These are phyloP conservation scores for Diplodus sargus DNA, from an alignment of 2,797 vertebrate genomes.

Conservation along the genomic window DNA sequence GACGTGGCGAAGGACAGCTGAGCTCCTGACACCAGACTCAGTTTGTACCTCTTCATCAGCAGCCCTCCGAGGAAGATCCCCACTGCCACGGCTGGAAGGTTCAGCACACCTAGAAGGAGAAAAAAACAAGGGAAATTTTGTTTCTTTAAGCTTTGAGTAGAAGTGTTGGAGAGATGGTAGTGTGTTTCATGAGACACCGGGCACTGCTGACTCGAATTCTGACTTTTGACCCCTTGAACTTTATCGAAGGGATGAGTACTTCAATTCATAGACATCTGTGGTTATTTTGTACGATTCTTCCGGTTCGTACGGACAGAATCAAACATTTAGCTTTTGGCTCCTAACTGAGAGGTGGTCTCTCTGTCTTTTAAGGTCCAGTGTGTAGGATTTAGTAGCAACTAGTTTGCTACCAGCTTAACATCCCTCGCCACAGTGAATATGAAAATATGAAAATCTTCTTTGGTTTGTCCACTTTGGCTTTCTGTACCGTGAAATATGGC, in stretches of 20 bases:
- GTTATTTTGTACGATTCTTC: not conserved
- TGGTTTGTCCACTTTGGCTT: no score
- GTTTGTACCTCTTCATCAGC: slow-evolving; percentile 89
- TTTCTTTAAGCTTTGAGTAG: not conserved
- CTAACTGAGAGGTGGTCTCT: not conserved
- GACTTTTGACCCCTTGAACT: not conserved
- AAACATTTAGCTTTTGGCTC: not conserved
- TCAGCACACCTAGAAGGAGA: slow-evolving; percentile 81
- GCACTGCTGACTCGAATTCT: no score
- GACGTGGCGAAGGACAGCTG: slow-evolving; percentile 85
- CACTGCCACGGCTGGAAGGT: slow-evolving; percentile 85
- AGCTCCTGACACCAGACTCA: slow-evolving; percentile 86
- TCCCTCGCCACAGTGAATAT: no score
- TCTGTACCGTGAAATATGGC: no score
- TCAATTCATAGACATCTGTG: not conserved
- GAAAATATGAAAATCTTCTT: no score
- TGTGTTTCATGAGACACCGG: no score
- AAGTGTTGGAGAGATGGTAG: not conserved
- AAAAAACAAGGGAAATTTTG: not conserved
- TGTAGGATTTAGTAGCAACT: no score
- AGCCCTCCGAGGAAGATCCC: slow-evolving; percentile 89
- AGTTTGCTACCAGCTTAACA: no score
- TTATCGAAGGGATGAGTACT: not conserved
- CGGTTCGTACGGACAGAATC: not conserved
- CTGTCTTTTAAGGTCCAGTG: no score